Percentiles rank a stretch among this genome's conserved stretches.
These are phyloP conservation scores for Neuroscelio doddi DNA, from an alignment of 2,888 invertebrate species.

Conservation along the genomic window DNA sequence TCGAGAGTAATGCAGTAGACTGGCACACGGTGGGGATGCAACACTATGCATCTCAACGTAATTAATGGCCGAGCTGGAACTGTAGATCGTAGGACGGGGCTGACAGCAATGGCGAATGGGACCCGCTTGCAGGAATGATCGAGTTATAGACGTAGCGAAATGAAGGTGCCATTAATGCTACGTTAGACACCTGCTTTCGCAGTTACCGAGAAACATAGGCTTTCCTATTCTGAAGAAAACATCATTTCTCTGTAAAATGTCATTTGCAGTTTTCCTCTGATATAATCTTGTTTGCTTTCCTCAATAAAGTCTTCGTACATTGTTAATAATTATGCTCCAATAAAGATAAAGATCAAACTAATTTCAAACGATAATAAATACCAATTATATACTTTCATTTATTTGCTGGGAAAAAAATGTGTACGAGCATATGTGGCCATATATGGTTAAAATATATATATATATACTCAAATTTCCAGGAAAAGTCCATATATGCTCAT, in stretches of 20 bases:
- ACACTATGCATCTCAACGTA: slow-evolving; percentile 44
- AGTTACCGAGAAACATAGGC: slow-evolving; percentile 25
- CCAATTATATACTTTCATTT: too few species aligned
- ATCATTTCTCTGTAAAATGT: slow-evolving; percentile 1
- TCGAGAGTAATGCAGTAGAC: slow-evolving; percentile 33
- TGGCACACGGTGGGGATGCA: neutral
- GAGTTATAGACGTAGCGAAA: slow-evolving; percentile 47
- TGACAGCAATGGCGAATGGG: slow-evolving; percentile 29
- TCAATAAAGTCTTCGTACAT: slow-evolving; percentile 3
- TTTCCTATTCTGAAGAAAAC: slow-evolving; percentile 10
- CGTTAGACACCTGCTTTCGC: slow-evolving; percentile 38
- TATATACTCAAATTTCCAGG: too few species aligned
- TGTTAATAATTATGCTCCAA: neutral
- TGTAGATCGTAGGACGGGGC: slow-evolving; percentile 30
- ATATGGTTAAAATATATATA: too few species aligned
- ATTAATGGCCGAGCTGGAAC: slow-evolving; percentile 57
- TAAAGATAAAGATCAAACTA: too few species aligned
- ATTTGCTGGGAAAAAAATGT: too few species aligned
- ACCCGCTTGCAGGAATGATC: slow-evolving; percentile 42
- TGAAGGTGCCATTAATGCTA: slow-evolving; percentile 46
- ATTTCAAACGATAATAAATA: too few species aligned
- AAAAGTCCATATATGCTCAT: too few species aligned
- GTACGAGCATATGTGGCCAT: too few species aligned
- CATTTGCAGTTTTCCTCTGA: slow-evolving; percentile 11
- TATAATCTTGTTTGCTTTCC: slow-evolving; percentile 6